phyloP scores from a whole-genome alignment of 2,888 invertebrate genomes.

The Steinernema hermaphroditum region DNA sequence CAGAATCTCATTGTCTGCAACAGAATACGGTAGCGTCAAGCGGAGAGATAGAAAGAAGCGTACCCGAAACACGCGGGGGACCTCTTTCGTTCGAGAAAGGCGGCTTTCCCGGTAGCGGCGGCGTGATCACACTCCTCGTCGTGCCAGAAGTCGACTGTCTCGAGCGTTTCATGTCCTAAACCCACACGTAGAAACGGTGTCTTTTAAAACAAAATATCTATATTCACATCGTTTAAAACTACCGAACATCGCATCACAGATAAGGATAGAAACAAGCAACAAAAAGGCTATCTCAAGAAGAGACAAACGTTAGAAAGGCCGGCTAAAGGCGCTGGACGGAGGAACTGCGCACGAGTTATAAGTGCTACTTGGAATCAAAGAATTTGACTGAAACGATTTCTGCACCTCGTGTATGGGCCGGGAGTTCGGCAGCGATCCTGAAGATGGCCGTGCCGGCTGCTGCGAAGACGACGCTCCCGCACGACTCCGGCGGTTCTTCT shows the following conservation, averaged over 20 bases:
- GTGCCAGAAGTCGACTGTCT: background rate
- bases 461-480: background rate
- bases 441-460: background rate
- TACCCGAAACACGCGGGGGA: background rate
- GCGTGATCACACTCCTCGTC: background rate
- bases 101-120: background rate
- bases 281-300: background rate
- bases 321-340: background rate
- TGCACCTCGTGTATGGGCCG: conserved; percentile 15
- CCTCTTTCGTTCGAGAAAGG: background rate
- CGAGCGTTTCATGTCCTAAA: background rate
- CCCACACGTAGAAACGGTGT: background rate
- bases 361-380: background rate
- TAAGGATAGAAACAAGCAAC: background rate
- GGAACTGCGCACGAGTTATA: background rate
- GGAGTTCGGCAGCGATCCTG: background rate
- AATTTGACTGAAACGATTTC: background rate
- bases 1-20: background rate
- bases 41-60: background rate
- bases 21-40: background rate
- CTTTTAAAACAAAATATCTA: background rate
- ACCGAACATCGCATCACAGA: background rate
- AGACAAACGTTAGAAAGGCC: background rate
- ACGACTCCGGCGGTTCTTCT: conserved; percentile 70
- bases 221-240: background rate